phyloP scores from a whole-genome alignment of 2,113 vertebrate genomes.

The Triplophysa rosa region DNA sequence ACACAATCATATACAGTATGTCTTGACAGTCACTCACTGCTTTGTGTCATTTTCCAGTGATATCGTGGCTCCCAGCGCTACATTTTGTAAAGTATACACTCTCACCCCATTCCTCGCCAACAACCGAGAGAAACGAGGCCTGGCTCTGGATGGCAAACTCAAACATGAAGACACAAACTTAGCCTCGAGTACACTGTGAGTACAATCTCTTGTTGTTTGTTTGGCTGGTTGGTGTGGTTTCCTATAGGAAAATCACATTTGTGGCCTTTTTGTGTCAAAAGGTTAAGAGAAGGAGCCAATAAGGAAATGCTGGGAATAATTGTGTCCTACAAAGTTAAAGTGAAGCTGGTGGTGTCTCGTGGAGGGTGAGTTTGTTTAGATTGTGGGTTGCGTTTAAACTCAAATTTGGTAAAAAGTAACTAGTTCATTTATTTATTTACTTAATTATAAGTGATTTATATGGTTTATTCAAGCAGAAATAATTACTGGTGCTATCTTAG shows the following conservation, averaged over 20 bases:
- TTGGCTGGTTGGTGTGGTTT: neutral
- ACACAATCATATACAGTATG: neutral
- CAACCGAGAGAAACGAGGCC: constrained; percentile 92
- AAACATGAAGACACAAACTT: constrained; percentile 97
- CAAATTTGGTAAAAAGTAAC: no score
- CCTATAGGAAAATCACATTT: neutral
- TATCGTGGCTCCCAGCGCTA: constrained; percentile 88
- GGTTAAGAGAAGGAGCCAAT: constrained; percentile 89
- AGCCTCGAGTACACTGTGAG: constrained; percentile 96
- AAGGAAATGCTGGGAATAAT: constrained; percentile 95
- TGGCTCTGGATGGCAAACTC: constrained; percentile 92
- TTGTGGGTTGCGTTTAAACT: no score
- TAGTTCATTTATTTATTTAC: no score
- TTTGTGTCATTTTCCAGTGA: constrained; percentile 73
- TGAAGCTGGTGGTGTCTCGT: constrained; percentile 94
- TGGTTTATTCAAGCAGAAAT: no score
- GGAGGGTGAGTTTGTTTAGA: constrained; percentile 82
- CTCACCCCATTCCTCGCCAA: constrained; percentile 91
- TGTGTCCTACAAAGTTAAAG: constrained; percentile 97
- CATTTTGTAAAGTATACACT: constrained; percentile 95
- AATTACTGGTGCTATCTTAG: no score
- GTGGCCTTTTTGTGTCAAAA: constrained; percentile 55
- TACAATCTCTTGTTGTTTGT: neutral
- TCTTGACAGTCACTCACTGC: neutral
- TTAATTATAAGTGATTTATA: no score